These are phyloP conservation scores for Herminia tarsipennalis DNA, from an alignment of 2,888 invertebrate genomes.

Conservation along the genomic window DNA sequence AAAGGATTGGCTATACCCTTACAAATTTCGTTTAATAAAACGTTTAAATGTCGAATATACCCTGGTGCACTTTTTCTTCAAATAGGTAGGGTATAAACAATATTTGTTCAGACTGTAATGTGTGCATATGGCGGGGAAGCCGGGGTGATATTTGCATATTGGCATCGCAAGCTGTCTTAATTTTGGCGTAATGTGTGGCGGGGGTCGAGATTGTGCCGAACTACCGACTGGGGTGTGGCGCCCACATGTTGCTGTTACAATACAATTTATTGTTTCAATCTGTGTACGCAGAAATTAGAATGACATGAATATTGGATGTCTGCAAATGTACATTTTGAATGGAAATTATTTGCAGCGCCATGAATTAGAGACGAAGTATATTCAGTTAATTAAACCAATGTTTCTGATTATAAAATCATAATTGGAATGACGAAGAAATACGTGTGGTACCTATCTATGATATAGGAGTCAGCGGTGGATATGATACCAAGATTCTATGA, in stretches of 20 bases:
- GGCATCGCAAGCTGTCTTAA: constrained; percentile 81
- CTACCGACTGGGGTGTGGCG: constrained; percentile 40
- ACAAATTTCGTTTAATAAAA: constrained; percentile 8
- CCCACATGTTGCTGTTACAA: constrained; percentile 72
- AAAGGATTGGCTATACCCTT: constrained; percentile 17
- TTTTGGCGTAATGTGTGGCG: constrained; percentile 71
- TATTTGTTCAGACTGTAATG: constrained; percentile 26
- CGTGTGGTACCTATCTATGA: not conserved
- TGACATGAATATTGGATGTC: constrained; percentile 59
- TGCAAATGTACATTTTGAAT: constrained; percentile 42
- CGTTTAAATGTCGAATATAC: not conserved
- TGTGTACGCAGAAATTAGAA: constrained; percentile 58
- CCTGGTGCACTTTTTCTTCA: constrained; percentile 12
- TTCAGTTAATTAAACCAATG: constrained; percentile 3
- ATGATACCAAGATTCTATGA: constrained; percentile 19
- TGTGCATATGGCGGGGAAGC: constrained; percentile 38
- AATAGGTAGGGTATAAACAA: constrained; percentile 21
- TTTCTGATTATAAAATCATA: not conserved
- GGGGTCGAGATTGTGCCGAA: constrained; percentile 50
- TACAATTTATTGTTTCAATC: constrained; percentile 80
- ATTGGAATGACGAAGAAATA: no score
- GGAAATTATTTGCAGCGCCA: constrained; percentile 20
- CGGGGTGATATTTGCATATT: constrained; percentile 74
- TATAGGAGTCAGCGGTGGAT: not conserved
- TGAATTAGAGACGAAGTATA: constrained; percentile 6